A percentile compares a stretch with the other conserved stretches of the same genome.
phyloP scores from a whole-genome alignment of 1,140 invertebrate genomes.

The Drosophila bifasciata region DNA sequence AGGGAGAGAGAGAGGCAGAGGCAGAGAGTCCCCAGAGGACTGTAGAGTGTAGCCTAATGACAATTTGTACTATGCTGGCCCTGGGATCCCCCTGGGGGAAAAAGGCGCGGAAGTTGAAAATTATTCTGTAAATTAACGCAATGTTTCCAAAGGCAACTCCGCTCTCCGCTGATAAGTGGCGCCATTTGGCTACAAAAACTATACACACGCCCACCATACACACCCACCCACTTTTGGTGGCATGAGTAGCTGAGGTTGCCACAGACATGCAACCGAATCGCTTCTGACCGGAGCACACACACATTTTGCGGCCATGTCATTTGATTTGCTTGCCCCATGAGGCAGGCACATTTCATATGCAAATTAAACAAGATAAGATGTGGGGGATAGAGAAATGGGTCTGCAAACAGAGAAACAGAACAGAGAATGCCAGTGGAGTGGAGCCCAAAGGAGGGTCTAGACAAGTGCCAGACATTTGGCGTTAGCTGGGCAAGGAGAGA shows the following conservation, averaged over 20 bases:
- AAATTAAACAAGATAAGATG: constrained; percentile 76
- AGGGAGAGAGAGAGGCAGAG: background rate
- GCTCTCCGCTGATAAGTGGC: constrained; percentile 44
- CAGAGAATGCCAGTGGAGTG: background rate
- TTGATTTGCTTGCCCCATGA: constrained; percentile 55
- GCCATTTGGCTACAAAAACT: constrained; percentile 53
- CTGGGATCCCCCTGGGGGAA: background rate
- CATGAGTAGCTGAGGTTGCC: background rate
- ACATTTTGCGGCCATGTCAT: constrained; percentile 67
- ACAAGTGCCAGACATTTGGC: constrained; percentile 56
- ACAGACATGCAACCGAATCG: constrained; percentile 51
- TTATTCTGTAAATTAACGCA: constrained; percentile 80
- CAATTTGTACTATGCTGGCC: constrained; percentile 67
- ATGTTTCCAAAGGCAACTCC: constrained; percentile 5
- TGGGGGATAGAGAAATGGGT: background rate
- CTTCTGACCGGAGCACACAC: constrained; percentile 44
- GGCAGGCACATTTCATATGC: constrained; percentile 73
- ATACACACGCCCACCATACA: constrained; percentile 24
- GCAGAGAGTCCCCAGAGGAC: constrained; percentile 18
- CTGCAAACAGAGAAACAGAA: background rate
- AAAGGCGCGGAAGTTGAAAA: constrained; percentile 66
- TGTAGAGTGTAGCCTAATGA: constrained; percentile 62
- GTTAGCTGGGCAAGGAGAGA: background rate
- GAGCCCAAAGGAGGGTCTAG: constrained; percentile 46
- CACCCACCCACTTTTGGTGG: constrained; percentile 8